phyloP scores from a whole-genome alignment of 2,113 vertebrate species.

The Hystrix cristata region DNA sequence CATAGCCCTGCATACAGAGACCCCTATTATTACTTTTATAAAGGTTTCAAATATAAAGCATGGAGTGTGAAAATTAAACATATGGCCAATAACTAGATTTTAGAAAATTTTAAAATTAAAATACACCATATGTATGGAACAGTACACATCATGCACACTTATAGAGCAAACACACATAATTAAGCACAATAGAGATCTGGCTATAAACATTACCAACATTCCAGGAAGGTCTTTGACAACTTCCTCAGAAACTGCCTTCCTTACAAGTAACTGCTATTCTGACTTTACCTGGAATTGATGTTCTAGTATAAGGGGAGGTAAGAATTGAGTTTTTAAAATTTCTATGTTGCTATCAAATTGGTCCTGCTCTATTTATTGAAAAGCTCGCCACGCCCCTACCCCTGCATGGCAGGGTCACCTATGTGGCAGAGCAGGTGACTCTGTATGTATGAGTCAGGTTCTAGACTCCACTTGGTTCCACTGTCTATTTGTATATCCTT shows the following conservation, averaged over 20 bases:
- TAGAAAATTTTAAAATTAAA: neutral
- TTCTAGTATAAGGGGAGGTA: neutral
- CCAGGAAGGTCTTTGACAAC: neutral
- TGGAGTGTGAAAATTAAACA: neutral
- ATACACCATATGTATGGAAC: neutral
- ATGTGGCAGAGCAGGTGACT: neutral
- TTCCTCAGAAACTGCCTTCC: neutral
- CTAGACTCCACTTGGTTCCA: neutral
- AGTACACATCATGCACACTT: neutral
- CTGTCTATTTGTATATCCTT: neutral
- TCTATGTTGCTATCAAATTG: neutral
- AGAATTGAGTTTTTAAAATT: neutral
- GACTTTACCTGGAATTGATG: slow-evolving; percentile 15
- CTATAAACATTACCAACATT: neutral
- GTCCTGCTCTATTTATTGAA: neutral
- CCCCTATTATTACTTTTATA: neutral
- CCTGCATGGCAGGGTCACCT: neutral
- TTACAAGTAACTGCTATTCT: neutral
- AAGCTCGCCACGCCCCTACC: neutral
- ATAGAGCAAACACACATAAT: neutral
- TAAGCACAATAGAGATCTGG: neutral
- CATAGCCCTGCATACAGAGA: too few relatives aligned
- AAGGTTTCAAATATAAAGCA: neutral
- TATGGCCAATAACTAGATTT: neutral
- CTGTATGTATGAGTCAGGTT: neutral